Evolutionary conservation across 2,888 invertebrate genomes (phyloP).

Genomic region (Parasteatoda lunata): DNA sequence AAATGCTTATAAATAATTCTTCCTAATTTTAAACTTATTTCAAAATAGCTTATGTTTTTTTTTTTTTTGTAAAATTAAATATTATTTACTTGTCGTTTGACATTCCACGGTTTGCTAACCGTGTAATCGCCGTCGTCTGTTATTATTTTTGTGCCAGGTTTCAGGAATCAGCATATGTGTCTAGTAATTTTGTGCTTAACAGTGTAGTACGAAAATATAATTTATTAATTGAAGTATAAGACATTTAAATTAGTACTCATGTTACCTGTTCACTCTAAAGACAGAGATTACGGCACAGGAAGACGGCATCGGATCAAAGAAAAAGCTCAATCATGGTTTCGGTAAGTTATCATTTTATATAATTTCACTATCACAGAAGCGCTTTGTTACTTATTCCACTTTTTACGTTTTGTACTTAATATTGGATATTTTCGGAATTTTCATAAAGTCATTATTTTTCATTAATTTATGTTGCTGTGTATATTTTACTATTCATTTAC

Average conservation of each 20-base stretch:
- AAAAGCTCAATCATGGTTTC: slow-evolving; percentile 74
- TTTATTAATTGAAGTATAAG: slow-evolving; percentile 12
- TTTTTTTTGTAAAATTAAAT: background rate
- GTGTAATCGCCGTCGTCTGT: slow-evolving; percentile 37
- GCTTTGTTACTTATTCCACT: too few species aligned
- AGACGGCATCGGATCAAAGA: slow-evolving; percentile 73
- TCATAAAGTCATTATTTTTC: too few species aligned
- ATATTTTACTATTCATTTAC: too few species aligned
- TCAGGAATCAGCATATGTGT: slow-evolving; percentile 56
- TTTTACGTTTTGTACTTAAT: too few species aligned
- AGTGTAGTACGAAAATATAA: slow-evolving; percentile 1
- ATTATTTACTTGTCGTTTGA: slow-evolving; percentile 13
- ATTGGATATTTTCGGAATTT: too few species aligned
- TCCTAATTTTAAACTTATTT: too few species aligned
- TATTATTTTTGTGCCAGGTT: slow-evolving; percentile 37
- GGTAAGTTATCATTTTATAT: slow-evolving; percentile 71
- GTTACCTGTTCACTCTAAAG: slow-evolving; percentile 75
- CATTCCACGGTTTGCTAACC: slow-evolving; percentile 29
- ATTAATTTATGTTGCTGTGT: too few species aligned
- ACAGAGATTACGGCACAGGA: slow-evolving; percentile 73
- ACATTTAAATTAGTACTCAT: slow-evolving; percentile 70
- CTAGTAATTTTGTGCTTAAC: background rate
- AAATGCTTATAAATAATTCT: too few species aligned
- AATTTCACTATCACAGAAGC: too few species aligned
- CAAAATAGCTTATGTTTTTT: background rate